Evolutionary conservation across 2,888 invertebrate genomes (phyloP).

Genomic region (Vanessa cardui): DNA sequence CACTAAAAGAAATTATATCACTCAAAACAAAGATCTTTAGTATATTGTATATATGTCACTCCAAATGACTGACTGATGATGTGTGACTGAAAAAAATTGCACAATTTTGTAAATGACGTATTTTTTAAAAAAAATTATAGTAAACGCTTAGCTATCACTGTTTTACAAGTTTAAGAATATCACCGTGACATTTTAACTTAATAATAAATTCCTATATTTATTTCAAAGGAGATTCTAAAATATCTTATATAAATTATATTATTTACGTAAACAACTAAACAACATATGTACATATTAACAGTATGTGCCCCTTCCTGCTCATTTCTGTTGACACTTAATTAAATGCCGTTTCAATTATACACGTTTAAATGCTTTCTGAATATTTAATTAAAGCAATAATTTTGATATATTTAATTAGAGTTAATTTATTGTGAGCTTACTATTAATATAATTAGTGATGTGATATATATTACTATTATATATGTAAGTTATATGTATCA

Average conservation of each 20-base stretch:
- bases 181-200: not conserved
- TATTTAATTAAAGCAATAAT: conserved; percentile 44
- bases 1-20: no score
- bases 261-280: conserved; percentile 24
- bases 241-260: conserved; percentile 34
- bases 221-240: not conserved
- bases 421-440: not conserved
- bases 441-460: not conserved
- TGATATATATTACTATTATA: no score
- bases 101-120: no score
- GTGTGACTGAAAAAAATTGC: no score
- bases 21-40: no score
- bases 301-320: conserved; percentile 62
- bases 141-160: not conserved
- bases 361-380: conserved; percentile 57
- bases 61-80: no score
- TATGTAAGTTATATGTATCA: no score
- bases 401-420: conserved; percentile 10
- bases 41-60: no score
- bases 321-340: conserved; percentile 75
- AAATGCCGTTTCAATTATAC: conserved; percentile 45
- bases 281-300: conserved; percentile 18
- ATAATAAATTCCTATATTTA: not conserved
- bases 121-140: no score
- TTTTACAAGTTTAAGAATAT: not conserved